Evolutionary conservation across 2,888 invertebrate genomes (phyloP), one percentile per base, ranked within the genome.

Genomic region (Cryptocheilus praepositus): DNA sequence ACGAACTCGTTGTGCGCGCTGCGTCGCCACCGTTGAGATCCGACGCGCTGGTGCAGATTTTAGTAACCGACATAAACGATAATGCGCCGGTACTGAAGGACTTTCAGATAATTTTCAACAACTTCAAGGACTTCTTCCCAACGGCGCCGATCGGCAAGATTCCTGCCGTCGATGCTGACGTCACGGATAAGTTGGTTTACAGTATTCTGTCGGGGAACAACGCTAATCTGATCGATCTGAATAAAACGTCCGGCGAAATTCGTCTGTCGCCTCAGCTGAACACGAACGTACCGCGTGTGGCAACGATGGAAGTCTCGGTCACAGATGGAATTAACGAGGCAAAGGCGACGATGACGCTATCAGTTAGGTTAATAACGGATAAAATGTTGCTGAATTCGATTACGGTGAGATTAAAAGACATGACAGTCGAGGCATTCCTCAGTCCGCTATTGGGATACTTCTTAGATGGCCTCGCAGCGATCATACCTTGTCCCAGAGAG

Each of bases 321-420:
- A 93, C 95, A 70, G 98, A 98, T 89, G 98, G 98, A 0, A 93
- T 96, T 8, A 98, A 98, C 89, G 97, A 96, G 89, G 95, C 96
- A 0, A 96, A 95, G 88, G 96, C 98, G 0, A 94, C 96, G 79
- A 98, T 98, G 95, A 95, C 95, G 69, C 91, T 98, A 0, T 93
- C 94, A 0, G 98, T 98, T 0, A 92, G 97, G 0, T 91, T 98
- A 28, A 96, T 99, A 67, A 98, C 98, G 0, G 96, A 97, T 85
- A 95, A 97, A 79, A 98, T 98, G 96, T 90, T 98, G 0, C 94
- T 94, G 84, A 97, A 97, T 89, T 97, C 98, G 0, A 96, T 98
- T 49, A 98, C 98, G 0, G 95, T 99, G 0, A 92, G 98, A 1
- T 89, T 98, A 18, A 95, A 96, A 85, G 96, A 97, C 82, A 97